Evolutionary conservation across 2,888 invertebrate species (phyloP), one percentile per base, ranked within the genome.

Genomic region (Pediacus dermestoides): DNA sequence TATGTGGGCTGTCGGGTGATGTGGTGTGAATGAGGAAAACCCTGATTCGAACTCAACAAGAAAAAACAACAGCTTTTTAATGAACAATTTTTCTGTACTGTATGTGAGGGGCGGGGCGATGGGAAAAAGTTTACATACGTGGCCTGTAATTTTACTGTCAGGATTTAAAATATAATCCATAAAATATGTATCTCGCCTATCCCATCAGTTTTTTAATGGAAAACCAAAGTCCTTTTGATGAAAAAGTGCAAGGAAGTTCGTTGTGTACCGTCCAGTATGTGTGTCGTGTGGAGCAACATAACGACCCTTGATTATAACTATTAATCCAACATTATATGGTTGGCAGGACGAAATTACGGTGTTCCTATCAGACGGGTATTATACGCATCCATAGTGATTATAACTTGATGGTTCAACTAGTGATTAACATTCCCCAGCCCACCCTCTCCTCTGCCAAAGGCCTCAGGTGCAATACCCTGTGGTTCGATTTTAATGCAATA

Each of bases 241-340:
- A n/a, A n/a, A n/a, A n/a, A n/a, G n/a, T n/a, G n/a, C 11, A 28
- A 11, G 28, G 14, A 7, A 28, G 14, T 4, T 26, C 6, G 6
- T 26, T 26, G 10, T 26, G 10, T 26, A 28, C 11, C 12, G 14
- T 11, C 3, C 8, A 9, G 10, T n/a, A 14, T 13, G 14, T 3
- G 10, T 43, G 43, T 49, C 52, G 49, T 46, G 43, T 35, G 25
- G 18, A n/a, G 28, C 14, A 11, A 13, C 14, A 37, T 47, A 49
- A 43, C 53, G 46, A 46, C 46, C 30, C 46, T 50, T 50, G 46
- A 53, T 53, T 48, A 53, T 53, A 53, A 50, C 46, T 45, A 53
- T 53, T 51, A 51, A 51, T 48, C 34, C 37, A 39, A 51, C 49
- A 53, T 53, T 53, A 52, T 50, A 51, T 46, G 38, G 44, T 43